These are phyloP conservation scores for Coelopa frigida DNA, from an alignment of 1,140 invertebrate species.

Conservation along the genomic window DNA sequence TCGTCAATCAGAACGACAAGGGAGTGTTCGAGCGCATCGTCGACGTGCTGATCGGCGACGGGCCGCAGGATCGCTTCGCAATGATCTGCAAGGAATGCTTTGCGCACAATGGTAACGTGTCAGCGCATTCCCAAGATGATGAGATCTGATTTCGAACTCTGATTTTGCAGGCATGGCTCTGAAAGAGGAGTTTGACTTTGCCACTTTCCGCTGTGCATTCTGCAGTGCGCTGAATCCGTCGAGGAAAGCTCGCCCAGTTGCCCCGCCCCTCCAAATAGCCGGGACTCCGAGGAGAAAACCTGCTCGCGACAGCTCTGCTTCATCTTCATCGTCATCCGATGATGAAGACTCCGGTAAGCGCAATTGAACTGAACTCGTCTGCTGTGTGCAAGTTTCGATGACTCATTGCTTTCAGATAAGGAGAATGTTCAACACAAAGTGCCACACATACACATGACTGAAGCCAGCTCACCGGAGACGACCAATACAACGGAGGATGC, in stretches of 20 bases:
- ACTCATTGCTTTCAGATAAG: too few species aligned
- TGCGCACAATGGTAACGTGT: conserved; percentile 88
- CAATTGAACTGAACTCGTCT: too few species aligned
- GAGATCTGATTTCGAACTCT: background rate
- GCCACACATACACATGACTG: too few species aligned
- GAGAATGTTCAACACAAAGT: too few species aligned
- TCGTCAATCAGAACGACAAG: conserved; percentile 50
- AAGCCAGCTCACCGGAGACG: too few species aligned
- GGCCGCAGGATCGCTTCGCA: conserved; percentile 87
- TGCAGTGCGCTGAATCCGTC: conserved; percentile 78
- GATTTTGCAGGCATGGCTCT: conserved; percentile 75
- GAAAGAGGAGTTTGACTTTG: conserved; percentile 92
- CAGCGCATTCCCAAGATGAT: background rate
- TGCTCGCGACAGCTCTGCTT: background rate
- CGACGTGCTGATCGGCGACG: conserved; percentile 92
- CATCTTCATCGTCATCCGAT: background rate
- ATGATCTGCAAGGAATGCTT: conserved; percentile 87
- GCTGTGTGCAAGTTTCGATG: too few species aligned
- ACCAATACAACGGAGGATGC: too few species aligned
- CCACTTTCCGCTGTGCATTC: conserved; percentile 84
- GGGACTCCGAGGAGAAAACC: background rate
- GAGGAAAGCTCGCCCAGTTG: conserved; percentile 69
- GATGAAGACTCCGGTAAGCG: too few species aligned
- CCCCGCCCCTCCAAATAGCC: conserved; percentile 48
- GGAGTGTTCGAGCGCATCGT: conserved; percentile 76